phyloP scores from a whole-genome alignment of 2,113 vertebrate genomes.

The Aldabrachelys gigantea region DNA sequence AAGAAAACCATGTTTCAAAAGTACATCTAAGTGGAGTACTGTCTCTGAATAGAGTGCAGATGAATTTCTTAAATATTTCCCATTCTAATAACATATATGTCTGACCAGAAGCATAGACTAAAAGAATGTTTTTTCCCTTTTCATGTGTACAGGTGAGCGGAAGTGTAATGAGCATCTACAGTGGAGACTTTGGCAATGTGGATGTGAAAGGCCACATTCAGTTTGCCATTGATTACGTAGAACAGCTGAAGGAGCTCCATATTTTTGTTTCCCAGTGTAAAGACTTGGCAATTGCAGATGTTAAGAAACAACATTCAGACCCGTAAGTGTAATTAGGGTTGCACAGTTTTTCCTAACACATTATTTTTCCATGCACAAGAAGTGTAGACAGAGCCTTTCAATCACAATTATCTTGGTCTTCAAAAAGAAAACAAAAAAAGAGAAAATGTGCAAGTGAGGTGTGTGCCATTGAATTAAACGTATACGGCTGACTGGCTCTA shows the following conservation, averaged over 20 bases:
- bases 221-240: constrained; percentile 91
- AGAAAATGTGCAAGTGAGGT: neutral
- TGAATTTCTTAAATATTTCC: neutral
- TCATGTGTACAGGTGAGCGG: constrained; percentile 82
- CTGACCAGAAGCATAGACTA: neutral
- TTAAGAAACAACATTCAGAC: constrained; percentile 90
- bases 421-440: neutral
- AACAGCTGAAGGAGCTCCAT: constrained; percentile 90
- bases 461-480: neutral
- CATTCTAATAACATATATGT: neutral
- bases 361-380: neutral
- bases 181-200: constrained; percentile 85
- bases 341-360: neutral
- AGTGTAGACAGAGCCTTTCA: neutral
- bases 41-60: neutral
- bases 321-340: constrained; percentile 83
- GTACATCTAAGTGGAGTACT: neutral
- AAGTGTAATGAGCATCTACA: constrained; percentile 89
- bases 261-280: constrained; percentile 92
- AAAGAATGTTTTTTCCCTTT: neutral
- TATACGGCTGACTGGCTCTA: neutral
- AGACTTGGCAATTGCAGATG: constrained; percentile 87
- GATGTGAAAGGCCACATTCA: constrained; percentile 91
- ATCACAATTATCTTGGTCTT: neutral
- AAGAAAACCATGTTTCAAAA: neutral